Base-by-base conservation (phyloP, 2,888 invertebrate genomes). In the Philopedon plagiatum region DNA sequence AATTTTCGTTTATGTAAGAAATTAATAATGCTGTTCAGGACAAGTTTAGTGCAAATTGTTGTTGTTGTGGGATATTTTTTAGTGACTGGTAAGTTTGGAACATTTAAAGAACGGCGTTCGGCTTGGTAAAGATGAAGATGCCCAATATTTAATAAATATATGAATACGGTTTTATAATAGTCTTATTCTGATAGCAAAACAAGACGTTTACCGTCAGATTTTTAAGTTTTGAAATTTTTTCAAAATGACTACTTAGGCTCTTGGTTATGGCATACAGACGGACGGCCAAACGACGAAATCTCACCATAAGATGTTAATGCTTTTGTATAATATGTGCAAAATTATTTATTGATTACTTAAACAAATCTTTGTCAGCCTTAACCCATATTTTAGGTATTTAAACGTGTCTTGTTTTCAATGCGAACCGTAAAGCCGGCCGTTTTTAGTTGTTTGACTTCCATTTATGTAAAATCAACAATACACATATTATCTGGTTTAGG, bases 21-120 rank as follows among this genome's bases (percentile, higher is more conserved):
- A 15, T 39, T n/a, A 5, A 67, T n/a, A 58, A 73, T 73, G 73
- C 41, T 69, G n/a, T 73, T 44, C 65, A 69, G 73, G 68, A 73
- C 69, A 61, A 68, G 56, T 73, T 58, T 62, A 23, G 68, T 68
- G 44, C 67, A 68, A 60, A n/a, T 73, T 19, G 39, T 65, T 32
- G 19, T 73, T 23, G 41, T 73, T 54, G 51, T 69, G 34, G 73
- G 73, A 69, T 73, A 73, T 44, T 49, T 73, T 73, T 54, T 73
- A 46, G 61, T 73, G 18, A 51, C 54, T 51, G 68, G 73, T 73
- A 54, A 69, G 73, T 61, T 62, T 18, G 7, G 51, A 54, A 63
- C 54, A 63, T 63, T 63, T 46, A 54, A 32, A 5, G 1, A 34
- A 34, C n/a, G n/a, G n/a, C n/a, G n/a, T n/a, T n/a, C 2, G 2